Percentiles rank a stretch among this genome's conserved stretches.
These are phyloP conservation scores for Zhuqinia jingwanae DNA, from an alignment of 2,888 invertebrate genomes.

Conservation along the genomic window DNA sequence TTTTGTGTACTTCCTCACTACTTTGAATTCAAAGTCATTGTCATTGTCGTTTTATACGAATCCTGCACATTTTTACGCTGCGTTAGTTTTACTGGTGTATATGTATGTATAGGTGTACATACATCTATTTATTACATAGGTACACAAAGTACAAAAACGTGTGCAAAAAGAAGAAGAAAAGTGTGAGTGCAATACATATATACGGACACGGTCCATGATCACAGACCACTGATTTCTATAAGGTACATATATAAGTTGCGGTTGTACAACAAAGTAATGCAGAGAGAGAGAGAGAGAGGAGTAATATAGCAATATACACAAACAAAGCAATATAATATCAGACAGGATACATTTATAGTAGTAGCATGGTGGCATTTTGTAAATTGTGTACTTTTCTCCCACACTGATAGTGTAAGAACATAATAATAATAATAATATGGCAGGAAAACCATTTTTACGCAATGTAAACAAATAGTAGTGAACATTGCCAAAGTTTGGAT, in stretches of 20 bases:
- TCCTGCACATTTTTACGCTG: conserved; percentile 6
- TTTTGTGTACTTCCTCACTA: neutral
- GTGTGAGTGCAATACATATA: no score
- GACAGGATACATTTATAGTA: no score
- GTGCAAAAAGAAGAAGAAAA: no score
- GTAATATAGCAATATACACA: no score
- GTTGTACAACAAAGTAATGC: no score
- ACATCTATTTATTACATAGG: no score
- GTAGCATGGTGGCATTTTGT: no score
- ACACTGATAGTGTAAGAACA: neutral
- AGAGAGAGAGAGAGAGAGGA: no score
- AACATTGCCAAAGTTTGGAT: conserved; percentile 20
- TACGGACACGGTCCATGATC: no score
- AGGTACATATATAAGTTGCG: neutral
- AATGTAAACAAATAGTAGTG: conserved; percentile 18
- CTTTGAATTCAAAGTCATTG: conserved; percentile 31
- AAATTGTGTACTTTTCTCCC: neutral
- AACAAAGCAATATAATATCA: no score
- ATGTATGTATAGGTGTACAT: neutral
- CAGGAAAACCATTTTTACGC: conserved; percentile 28
- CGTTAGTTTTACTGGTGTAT: neutral
- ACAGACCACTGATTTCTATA: neutral
- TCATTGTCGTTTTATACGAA: conserved; percentile 13
- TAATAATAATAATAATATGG: no score
- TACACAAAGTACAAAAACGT: neutral